Conservation (phyloP, 1,140 invertebrate genomes). For the Elymnias hypermnestra region DNA sequence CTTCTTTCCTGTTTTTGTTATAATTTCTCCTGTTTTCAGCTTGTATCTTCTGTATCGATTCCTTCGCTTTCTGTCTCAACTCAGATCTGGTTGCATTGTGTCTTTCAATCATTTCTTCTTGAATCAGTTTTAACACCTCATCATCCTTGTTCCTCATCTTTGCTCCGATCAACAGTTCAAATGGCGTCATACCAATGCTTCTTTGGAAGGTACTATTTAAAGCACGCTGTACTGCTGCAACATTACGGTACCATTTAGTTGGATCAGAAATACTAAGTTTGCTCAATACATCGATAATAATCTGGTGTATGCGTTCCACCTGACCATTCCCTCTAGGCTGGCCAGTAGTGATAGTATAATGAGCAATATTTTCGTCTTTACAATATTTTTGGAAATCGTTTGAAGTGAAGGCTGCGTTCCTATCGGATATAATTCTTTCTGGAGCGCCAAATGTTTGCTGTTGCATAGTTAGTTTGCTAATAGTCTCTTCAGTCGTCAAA, state of each 20-base stretch:
- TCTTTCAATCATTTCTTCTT: too few relatives aligned
- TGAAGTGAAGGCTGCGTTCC: slow-evolving; percentile 52
- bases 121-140: too few relatives aligned
- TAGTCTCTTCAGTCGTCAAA: slow-evolving; percentile 24
- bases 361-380: slow-evolving; percentile 33
- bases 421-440: slow-evolving; percentile 38
- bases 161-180: slow-evolving; percentile 33
- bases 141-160: slow-evolving; percentile 41
- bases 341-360: slow-evolving; percentile 38
- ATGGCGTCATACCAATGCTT: slow-evolving; percentile 25
- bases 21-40: slow-evolving; percentile 37
- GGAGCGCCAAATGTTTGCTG: slow-evolving; percentile 45
- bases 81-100: slow-evolving; percentile 25
- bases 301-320: slow-evolving; percentile 39
- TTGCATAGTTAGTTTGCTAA: slow-evolving; percentile 29
- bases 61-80: slow-evolving; percentile 23
- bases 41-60: slow-evolving; percentile 44
- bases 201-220: too few relatives aligned
- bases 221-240: slow-evolving; percentile 32
- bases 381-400: slow-evolving; percentile 41
- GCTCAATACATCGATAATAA: slow-evolving; percentile 31
- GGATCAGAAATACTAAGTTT: slow-evolving; percentile 40
- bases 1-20: slow-evolving; percentile 34
- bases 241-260: slow-evolving; percentile 39
- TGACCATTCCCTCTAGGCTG: slow-evolving; percentile 41